Percentiles rank a stretch among this genome's conserved stretches.
phyloP scores from a whole-genome alignment of 1,140 invertebrate species.

The Maniola jurtina region DNA sequence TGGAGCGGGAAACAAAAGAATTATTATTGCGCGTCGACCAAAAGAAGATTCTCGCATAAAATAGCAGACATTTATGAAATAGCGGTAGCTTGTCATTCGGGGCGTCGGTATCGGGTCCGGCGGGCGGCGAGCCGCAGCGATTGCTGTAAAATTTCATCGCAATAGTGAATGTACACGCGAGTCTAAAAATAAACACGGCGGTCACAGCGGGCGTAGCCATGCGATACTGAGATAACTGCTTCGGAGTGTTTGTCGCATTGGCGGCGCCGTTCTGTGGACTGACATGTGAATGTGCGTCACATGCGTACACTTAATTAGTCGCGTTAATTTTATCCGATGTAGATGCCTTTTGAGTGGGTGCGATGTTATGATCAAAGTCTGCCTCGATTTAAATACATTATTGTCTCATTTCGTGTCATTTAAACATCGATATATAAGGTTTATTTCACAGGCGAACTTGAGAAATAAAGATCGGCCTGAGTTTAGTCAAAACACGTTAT shows the following conservation, averaged over 20 bases:
- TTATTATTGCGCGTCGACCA: conserved; percentile 52
- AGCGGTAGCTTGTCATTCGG: conserved; percentile 65
- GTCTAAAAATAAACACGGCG: conserved; percentile 72
- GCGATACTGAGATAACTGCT: conserved; percentile 68
- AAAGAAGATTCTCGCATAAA: conserved; percentile 58
- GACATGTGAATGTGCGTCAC: conserved; percentile 51
- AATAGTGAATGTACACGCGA: conserved; percentile 67
- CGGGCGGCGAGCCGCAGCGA: conserved; percentile 58
- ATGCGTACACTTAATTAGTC: conserved; percentile 51
- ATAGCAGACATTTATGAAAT: conserved; percentile 71
- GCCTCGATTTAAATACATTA: background rate
- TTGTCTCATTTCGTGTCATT: no score
- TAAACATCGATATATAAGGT: no score
- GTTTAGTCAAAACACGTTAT: background rate
- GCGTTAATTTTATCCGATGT: conserved; percentile 43
- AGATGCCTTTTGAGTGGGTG: conserved; percentile 40
- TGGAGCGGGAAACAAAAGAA: conserved; percentile 48
- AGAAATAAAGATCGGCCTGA: conserved; percentile 4
- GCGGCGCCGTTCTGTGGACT: conserved; percentile 43
- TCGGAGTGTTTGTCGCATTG: conserved; percentile 49
- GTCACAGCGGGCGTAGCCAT: conserved; percentile 61
- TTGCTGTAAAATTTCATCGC: conserved; percentile 70
- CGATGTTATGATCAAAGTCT: conserved; percentile 30
- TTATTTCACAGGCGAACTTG: background rate
- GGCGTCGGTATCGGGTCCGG: conserved; percentile 56